A percentile compares a stretch with the other conserved stretches of the same genome.
Evolutionary conservation across 2,113 vertebrate genomes (phyloP).

Genomic region (Callopanchax toddi): DNA sequence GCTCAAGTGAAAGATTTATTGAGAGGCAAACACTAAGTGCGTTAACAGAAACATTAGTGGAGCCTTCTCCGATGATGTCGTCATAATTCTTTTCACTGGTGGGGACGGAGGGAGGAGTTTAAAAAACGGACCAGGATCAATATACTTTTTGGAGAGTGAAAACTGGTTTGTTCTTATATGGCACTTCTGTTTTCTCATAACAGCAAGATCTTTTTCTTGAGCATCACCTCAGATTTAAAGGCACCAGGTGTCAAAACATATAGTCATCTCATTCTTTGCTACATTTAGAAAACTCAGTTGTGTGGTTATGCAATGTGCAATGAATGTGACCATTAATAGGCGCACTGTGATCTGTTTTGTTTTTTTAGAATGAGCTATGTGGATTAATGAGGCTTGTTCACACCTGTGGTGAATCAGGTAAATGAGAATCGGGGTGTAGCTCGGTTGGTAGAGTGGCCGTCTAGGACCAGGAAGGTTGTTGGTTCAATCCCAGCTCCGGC

Average conservation of each 20-base stretch:
- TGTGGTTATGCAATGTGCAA: too few species aligned
- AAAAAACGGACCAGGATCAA: slow-evolving; percentile 33
- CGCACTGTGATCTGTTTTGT: too few species aligned
- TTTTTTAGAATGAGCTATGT: too few species aligned
- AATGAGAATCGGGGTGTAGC: too few species aligned
- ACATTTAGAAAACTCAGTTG: slow-evolving; percentile 77
- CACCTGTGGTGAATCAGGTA: too few species aligned
- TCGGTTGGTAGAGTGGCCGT: too few species aligned
- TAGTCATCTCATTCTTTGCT: slow-evolving; percentile 32
- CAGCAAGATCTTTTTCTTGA: too few species aligned
- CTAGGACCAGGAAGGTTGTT: too few species aligned
- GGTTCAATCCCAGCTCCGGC: too few species aligned
- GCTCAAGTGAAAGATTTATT: background rate
- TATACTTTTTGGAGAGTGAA: background rate
- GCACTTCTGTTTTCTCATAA: background rate
- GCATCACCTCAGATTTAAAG: background rate
- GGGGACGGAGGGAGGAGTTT: slow-evolving; percentile 29
- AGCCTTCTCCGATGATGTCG: slow-evolving; percentile 27
- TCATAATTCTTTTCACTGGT: slow-evolving; percentile 24
- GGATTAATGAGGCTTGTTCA: too few species aligned
- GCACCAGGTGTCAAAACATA: background rate
- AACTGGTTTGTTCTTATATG: background rate
- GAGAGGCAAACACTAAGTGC: background rate
- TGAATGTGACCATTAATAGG: too few species aligned
- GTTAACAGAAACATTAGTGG: slow-evolving; percentile 13